Percentiles rank a stretch among this genome's conserved stretches.
These are phyloP conservation scores for Eubucco bourcierii DNA, from an alignment of 2,113 vertebrate genomes.

Conservation along the genomic window DNA sequence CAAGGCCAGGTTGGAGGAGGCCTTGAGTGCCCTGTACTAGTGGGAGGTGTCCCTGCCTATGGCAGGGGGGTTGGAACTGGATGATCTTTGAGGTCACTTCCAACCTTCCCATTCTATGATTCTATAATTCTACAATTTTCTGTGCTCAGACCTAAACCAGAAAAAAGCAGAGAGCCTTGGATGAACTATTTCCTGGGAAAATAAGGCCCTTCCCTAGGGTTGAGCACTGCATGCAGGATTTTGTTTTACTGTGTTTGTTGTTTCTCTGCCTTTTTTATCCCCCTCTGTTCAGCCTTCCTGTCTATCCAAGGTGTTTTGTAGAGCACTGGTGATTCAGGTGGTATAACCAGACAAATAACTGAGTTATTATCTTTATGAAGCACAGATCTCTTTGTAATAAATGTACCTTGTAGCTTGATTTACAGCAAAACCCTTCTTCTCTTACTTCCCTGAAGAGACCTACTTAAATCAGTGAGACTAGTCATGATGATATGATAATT, in stretches of 20 bases:
- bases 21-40: no score
- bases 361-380: conserved; percentile 23
- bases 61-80: no score
- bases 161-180: neutral
- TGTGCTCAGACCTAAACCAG: neutral
- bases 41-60: no score
- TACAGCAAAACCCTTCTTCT: conserved; percentile 47
- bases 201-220: neutral
- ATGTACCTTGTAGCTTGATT: conserved; percentile 43
- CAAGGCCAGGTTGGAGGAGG: no score
- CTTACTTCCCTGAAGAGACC: conserved; percentile 46
- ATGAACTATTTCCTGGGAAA: neutral
- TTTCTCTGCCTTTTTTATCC: neutral
- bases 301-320: neutral
- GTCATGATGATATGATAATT: conserved; percentile 60
- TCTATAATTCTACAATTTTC: neutral
- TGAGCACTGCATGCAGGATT: neutral
- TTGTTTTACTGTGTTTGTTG: neutral
- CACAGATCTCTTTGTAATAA: conserved; percentile 50
- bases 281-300: neutral
- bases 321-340: neutral
- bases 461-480: conserved; percentile 64
- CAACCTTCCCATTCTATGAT: no score
- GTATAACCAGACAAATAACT: conserved; percentile 11
- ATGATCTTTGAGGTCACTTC: no score